These are phyloP conservation scores for Phasia obesa DNA, from an alignment of 2,888 invertebrate species.

Conservation along the genomic window DNA sequence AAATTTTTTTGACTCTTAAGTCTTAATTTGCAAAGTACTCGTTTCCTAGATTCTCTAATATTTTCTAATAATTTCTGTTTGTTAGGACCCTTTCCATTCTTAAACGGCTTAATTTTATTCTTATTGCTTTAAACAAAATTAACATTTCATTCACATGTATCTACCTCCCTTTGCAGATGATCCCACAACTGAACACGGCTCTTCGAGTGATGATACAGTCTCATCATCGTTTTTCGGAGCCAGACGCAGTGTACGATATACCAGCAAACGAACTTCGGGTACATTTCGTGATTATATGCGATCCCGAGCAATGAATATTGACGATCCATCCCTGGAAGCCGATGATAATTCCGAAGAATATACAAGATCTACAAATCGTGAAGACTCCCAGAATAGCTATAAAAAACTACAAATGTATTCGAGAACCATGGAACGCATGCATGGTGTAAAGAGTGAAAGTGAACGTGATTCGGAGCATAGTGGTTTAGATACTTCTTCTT, in stretches of 20 bases:
- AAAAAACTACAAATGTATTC: conserved; percentile 83
- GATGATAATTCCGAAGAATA: conserved; percentile 80
- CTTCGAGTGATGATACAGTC: conserved; percentile 82
- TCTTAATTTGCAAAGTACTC: no score
- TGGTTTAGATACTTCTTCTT: conserved; percentile 72
- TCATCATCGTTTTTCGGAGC: conserved; percentile 82
- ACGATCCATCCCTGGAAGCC: conserved; percentile 78
- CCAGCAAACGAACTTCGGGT: conserved; percentile 82
- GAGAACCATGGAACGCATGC: conserved; percentile 84
- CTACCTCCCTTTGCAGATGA: conserved; percentile 73
- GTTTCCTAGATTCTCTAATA: no score
- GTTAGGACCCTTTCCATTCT: no score
- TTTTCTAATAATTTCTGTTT: no score
- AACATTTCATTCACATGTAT: neutral
- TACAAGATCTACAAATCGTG: conserved; percentile 77
- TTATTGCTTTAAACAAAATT: neutral
- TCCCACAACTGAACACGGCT: conserved; percentile 78
- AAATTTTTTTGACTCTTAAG: no score
- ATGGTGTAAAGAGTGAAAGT: conserved; percentile 83
- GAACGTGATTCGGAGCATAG: conserved; percentile 79
- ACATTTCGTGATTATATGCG: conserved; percentile 82
- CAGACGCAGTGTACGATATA: conserved; percentile 82
- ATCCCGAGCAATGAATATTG: conserved; percentile 80
- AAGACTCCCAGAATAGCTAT: conserved; percentile 78
- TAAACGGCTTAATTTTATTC: neutral